A percentile compares a stretch with the other conserved stretches of the same genome.
These are phyloP conservation scores for Scomber colias DNA, from an alignment of 2,113 vertebrate genomes.

Conservation along the genomic window DNA sequence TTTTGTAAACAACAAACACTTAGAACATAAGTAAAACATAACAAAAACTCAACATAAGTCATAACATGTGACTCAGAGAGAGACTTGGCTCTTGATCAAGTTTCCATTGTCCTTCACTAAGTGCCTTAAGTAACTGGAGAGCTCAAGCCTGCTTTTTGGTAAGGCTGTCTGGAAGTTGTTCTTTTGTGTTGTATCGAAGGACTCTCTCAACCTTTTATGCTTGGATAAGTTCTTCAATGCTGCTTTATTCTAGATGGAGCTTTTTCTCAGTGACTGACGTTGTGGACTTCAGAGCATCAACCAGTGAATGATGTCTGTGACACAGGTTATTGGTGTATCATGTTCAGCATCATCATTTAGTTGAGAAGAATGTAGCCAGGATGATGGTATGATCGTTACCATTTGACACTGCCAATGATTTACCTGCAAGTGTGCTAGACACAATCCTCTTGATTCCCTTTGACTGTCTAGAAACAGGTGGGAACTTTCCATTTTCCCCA, in stretches of 20 bases:
- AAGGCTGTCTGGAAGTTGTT: too few species aligned
- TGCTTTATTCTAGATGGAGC: not conserved
- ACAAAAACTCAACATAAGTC: too few species aligned
- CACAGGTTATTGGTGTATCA: not conserved
- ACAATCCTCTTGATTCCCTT: not conserved
- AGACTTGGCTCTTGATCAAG: too few species aligned
- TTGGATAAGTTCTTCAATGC: not conserved
- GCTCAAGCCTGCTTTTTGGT: too few species aligned
- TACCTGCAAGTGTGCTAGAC: not conserved
- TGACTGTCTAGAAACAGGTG: not conserved
- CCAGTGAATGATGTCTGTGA: not conserved
- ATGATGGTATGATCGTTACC: not conserved
- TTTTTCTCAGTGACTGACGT: slow-evolving; percentile 1
- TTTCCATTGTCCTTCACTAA: too few species aligned
- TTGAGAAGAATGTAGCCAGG: slow-evolving; percentile 1
- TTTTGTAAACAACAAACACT: too few species aligned
- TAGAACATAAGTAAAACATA: too few species aligned
- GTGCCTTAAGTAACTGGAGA: too few species aligned
- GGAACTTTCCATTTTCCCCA: not conserved
- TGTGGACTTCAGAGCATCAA: slow-evolving; percentile 4
- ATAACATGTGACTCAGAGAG: too few species aligned
- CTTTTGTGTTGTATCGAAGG: too few species aligned
- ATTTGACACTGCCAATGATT: not conserved
- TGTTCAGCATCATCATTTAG: not conserved
- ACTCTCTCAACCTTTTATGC: too few species aligned